phyloP scores from a whole-genome alignment of 92 coral and sea anemone species.

The Ricordea florida region DNA sequence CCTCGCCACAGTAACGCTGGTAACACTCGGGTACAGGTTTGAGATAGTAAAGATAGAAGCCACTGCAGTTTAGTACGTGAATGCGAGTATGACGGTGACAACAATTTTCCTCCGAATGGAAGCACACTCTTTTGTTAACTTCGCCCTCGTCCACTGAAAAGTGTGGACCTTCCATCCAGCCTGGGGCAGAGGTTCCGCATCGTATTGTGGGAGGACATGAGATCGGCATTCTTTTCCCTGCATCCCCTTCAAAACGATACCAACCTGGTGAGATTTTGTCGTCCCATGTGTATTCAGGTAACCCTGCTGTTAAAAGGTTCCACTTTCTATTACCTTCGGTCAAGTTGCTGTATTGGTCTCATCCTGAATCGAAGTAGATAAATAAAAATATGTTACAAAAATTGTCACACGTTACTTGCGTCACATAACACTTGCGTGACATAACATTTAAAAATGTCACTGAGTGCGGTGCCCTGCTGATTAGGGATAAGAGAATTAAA shows the following conservation, averaged over 20 bases:
- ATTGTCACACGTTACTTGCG: no score
- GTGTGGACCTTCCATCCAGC: constrained; percentile 48
- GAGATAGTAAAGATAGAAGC: constrained; percentile 54
- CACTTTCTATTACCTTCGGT: no score
- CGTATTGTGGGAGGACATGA: constrained; percentile 2
- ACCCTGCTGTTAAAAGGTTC: no score
- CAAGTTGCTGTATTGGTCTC: no score
- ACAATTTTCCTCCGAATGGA: constrained; percentile 28
- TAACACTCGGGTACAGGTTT: background rate
- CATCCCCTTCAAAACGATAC: constrained; percentile 63
- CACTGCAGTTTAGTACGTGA: constrained; percentile 58
- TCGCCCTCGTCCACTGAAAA: constrained; percentile 25
- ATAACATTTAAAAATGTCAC: no score
- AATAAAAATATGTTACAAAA: no score
- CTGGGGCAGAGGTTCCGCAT: constrained; percentile 45
- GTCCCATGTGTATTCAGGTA: constrained; percentile 37
- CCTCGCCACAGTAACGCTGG: constrained; percentile 24
- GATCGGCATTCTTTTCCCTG: constrained; percentile 53
- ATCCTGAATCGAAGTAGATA: no score
- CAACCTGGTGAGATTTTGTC: background rate
- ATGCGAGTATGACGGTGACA: constrained; percentile 2
- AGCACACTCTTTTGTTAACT: constrained; percentile 35
- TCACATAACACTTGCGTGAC: no score
- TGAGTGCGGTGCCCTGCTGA: no score
- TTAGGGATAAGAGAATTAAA: no score